Conservation (phyloP, 2,113 vertebrate genomes). For the Pteruthius melanotis region DNA sequence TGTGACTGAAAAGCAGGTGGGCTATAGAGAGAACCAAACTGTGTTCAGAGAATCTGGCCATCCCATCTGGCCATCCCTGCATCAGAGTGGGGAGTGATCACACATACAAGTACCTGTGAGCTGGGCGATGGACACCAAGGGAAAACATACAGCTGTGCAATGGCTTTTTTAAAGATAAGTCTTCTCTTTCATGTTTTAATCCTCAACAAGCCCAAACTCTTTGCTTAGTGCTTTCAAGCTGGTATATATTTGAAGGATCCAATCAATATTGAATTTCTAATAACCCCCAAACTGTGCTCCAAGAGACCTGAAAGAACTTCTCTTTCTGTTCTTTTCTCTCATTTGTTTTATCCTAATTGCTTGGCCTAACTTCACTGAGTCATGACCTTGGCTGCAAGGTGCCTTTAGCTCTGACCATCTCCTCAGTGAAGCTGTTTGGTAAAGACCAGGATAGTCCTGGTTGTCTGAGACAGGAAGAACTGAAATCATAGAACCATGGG, state of each 20-base stretch:
- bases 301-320: neutral
- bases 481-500: neutral
- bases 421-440: neutral
- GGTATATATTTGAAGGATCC: neutral
- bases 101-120: neutral
- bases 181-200: neutral
- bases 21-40: neutral
- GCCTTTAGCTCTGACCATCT: neutral
- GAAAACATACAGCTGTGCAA: neutral
- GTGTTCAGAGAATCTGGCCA: neutral
- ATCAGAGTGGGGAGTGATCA: neutral
- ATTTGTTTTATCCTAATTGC: neutral
- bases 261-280: neutral
- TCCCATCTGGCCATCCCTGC: neutral
- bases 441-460: neutral
- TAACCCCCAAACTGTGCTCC: neutral
- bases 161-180: neutral
- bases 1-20: neutral
- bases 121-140: neutral
- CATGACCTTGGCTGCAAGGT: neutral
- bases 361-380: neutral
- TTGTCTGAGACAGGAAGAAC: neutral
- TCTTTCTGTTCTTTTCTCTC: neutral
- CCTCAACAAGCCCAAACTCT: neutral
- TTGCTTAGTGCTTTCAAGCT: neutral